A percentile compares a stretch with the other conserved stretches of the same genome.
Conservation (phyloP, 2,113 vertebrate genomes). For the Excalfactoria chinensis region DNA sequence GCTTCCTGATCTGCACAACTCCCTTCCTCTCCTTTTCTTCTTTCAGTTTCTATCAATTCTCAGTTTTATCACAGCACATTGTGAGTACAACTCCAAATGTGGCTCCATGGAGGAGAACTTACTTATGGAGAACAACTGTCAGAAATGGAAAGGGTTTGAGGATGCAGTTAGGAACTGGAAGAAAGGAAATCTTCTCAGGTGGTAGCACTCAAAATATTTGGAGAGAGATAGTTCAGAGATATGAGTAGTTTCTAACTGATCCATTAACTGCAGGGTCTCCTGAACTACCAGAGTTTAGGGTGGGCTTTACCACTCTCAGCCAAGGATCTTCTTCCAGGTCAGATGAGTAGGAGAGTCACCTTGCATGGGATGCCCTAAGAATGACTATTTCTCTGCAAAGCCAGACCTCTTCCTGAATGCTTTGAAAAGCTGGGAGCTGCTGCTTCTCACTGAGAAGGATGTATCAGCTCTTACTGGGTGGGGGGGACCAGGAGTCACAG, state of each 20-base stretch:
- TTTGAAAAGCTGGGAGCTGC: neutral
- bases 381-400: neutral
- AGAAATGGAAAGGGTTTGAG: neutral
- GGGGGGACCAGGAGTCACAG: neutral
- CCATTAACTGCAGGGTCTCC: neutral
- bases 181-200: neutral
- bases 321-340: neutral
- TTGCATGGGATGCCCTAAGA: neutral
- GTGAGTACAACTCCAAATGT: neutral
- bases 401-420: neutral
- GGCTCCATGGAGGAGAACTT: neutral
- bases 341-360: neutral
- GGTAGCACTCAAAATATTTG: neutral
- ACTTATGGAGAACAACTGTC: neutral
- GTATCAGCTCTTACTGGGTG: neutral
- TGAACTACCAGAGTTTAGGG: neutral
- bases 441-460: neutral
- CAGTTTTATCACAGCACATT: neutral
- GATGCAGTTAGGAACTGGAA: neutral
- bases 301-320: neutral
- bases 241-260: neutral
- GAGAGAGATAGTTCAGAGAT: neutral
- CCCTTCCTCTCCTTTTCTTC: neutral
- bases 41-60: neutral
- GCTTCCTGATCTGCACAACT: neutral